These are phyloP conservation scores for Penaeus chinensis DNA, from an alignment of 1,140 invertebrate genomes.

Conservation along the genomic window DNA sequence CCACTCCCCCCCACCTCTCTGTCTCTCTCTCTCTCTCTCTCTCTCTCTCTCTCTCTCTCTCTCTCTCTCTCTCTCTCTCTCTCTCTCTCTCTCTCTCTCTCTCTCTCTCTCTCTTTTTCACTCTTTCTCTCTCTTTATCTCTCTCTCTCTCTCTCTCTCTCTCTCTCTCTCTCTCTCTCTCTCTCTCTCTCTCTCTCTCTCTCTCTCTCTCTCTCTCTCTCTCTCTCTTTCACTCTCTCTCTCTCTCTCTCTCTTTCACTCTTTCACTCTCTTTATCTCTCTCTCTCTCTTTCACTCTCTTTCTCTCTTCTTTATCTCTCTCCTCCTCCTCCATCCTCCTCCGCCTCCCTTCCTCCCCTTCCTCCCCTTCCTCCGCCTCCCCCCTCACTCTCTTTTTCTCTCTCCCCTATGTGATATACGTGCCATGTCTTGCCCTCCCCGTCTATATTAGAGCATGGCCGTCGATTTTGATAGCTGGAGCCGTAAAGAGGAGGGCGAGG, in stretches of 20 bases:
- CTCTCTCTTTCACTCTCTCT: neutral
- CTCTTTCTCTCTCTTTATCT: neutral
- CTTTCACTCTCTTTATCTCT: constrained; percentile 27
- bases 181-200: constrained; percentile 27
- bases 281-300: constrained; percentile 25
- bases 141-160: constrained; percentile 12
- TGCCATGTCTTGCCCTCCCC: too few species aligned
- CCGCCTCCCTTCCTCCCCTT: neutral
- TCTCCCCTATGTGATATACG: neutral
- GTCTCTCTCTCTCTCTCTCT: constrained; percentile 5
- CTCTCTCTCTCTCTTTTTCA: neutral
- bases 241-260: constrained; percentile 12
- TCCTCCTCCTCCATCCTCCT: neutral
- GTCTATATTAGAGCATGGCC: too few species aligned
- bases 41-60: constrained; percentile 24
- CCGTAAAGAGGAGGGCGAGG: too few species aligned
- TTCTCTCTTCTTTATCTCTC: neutral
- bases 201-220: neutral
- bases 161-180: constrained; percentile 25
- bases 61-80: constrained; percentile 25
- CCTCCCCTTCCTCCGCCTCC: neutral
- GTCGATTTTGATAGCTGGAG: too few species aligned
- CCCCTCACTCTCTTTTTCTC: neutral
- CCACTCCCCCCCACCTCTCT: neutral
- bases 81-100: constrained; percentile 17